Evolutionary conservation across 1,140 invertebrate genomes (phyloP).

Genomic region (Metopolophium dirhodum): DNA sequence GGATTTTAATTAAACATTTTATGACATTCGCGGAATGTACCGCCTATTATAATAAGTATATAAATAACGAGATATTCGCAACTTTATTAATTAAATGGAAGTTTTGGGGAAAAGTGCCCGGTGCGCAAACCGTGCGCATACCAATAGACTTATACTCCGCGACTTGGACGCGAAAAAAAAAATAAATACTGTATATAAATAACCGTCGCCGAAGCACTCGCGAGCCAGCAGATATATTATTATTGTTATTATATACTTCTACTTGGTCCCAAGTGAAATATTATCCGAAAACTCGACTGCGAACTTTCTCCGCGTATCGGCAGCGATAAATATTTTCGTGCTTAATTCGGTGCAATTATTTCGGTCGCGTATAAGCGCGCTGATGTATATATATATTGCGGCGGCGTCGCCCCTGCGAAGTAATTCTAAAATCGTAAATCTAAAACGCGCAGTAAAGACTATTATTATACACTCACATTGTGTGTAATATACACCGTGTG

Average conservation of each 20-base stretch:
- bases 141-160: background rate
- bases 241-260: slow-evolving; percentile 16
- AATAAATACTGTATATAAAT: background rate
- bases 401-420: background rate
- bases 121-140: background rate
- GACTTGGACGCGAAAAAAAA: background rate
- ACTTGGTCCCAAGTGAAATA: background rate
- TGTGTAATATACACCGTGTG: background rate
- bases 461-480: background rate
- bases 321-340: background rate
- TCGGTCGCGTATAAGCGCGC: background rate
- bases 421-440: background rate
- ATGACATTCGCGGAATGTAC: background rate
- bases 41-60: background rate
- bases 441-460: background rate
- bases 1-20: slow-evolving; percentile 34
- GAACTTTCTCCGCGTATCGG: slow-evolving; percentile 7
- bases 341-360: background rate
- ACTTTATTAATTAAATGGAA: slow-evolving; percentile 40
- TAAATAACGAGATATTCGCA: slow-evolving; percentile 24
- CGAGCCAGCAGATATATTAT: background rate
- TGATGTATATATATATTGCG: background rate
- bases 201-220: background rate
- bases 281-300: background rate
- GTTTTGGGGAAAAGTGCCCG: background rate